Base-by-base conservation (phyloP, 2,888 invertebrate species). In the Phalera bucephala region DNA sequence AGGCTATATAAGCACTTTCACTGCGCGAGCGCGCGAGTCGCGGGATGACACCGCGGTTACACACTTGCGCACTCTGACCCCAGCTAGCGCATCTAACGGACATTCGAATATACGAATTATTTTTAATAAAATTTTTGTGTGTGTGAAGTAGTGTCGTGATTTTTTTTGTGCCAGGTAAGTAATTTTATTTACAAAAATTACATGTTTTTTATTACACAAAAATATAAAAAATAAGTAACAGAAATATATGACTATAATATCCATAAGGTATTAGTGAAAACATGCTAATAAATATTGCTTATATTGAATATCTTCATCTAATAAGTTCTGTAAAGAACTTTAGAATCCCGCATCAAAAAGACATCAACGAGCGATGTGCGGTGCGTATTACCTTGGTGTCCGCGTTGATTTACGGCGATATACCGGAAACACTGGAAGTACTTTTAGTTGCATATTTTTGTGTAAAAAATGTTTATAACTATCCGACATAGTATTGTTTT, bases 1-100 rank as follows among this genome's bases (percentile, higher is more conserved):
- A 83, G 77, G 85, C 85, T 88, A 88, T 88, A 88, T 85, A 88
- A 85, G 62, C 75, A 83, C 88, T 87, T 86, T 88, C 88, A 80
- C 88, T 75, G 47, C 36, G 42, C 62, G 59, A 60, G 74, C 83
- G 69, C 82, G 64, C 63, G 82, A 87, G 86, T 85, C 75, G 79
- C 76, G 78, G 71, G 76, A 77, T 75, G 76, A 68, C 62, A 65
- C 71, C 58, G 63, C 63, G 57, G 42, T 19, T 31, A 52, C 61
- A 59, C 76, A 77, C 80, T 80, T 66, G 65, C 80, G 84, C 83
- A 82, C 86, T 83, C 82, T 85, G 85, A 86, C 83, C 84, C 70
- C 69, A 63, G 61, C 64, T 46, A 58, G 64, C 75, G 75, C 75
- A 70, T 40, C 30, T 34, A 51, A 52, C 61, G 61, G 57, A 64